Percentiles rank a stretch among this genome's conserved stretches.
These are phyloP conservation scores for Elachura formosa DNA, from an alignment of 2,113 vertebrate genomes.

Conservation along the genomic window DNA sequence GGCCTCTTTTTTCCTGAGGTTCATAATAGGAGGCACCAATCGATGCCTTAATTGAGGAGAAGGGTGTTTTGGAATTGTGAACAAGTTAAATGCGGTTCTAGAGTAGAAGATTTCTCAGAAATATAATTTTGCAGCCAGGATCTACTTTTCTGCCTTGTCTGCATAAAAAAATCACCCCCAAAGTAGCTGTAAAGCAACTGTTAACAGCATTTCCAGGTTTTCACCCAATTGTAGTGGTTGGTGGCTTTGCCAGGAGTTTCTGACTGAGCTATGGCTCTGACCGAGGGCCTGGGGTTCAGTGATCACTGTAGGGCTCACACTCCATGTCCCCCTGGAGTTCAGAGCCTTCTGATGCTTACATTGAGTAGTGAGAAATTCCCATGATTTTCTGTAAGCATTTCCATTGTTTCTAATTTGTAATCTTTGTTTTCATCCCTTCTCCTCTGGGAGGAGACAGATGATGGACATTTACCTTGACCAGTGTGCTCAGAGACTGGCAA, in stretches of 20 bases:
- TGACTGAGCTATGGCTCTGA: neutral
- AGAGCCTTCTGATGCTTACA: too few species aligned
- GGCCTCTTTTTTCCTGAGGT: neutral
- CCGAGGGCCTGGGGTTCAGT: neutral
- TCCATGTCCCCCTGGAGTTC: too few species aligned
- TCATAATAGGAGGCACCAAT: neutral
- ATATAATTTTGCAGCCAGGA: neutral
- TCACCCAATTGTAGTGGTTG: neutral
- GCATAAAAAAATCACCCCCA: neutral
- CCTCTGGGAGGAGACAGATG: too few species aligned
- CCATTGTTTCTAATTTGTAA: too few species aligned
- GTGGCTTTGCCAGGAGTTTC: neutral
- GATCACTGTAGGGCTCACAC: neutral
- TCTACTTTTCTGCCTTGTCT: neutral
- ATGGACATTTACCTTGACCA: too few species aligned
- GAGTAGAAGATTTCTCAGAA: neutral
- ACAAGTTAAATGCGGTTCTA: rapidly evolving
- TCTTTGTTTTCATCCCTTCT: too few species aligned
- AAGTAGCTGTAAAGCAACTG: neutral
- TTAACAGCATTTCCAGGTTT: neutral
- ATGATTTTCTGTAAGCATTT: too few species aligned
- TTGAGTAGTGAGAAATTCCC: too few species aligned
- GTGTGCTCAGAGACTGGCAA: too few species aligned
- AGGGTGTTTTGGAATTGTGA: neutral
- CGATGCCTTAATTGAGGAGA: neutral